Evolutionary conservation across 2,888 invertebrate species (phyloP).

Genomic region (Sinelater perroti): DNA sequence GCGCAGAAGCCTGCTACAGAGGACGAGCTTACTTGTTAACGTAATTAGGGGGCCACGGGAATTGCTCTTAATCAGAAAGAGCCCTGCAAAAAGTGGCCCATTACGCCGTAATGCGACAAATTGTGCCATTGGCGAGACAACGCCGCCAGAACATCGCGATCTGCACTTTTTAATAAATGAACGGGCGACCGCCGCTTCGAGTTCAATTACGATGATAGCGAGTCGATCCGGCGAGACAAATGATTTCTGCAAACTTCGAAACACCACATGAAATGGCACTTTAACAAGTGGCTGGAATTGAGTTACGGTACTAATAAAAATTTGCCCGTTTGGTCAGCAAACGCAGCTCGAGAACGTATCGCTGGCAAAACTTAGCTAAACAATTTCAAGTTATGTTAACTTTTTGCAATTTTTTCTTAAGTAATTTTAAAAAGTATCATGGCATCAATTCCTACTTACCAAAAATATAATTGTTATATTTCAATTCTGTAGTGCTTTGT

Average conservation of each 20-base stretch:
- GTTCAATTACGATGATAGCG: neutral
- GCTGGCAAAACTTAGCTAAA: too few species aligned
- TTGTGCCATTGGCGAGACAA: conserved; percentile 1
- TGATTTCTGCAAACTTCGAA: neutral
- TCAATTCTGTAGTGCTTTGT: too few species aligned
- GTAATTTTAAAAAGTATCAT: too few species aligned
- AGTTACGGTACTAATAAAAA: neutral
- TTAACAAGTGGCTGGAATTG: neutral
- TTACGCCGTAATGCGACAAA: conserved; percentile 12
- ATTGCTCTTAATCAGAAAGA: neutral
- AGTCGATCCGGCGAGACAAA: neutral
- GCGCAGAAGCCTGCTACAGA: too few species aligned
- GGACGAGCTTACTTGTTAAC: conserved; percentile 2
- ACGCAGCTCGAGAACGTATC: too few species aligned
- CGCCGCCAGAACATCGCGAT: neutral
- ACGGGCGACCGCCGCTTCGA: neutral
- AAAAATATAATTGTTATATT: too few species aligned
- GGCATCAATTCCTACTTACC: too few species aligned
- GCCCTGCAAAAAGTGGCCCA: conserved; percentile 2
- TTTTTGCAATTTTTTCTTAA: too few species aligned
- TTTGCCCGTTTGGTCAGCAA: neutral
- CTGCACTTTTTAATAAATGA: neutral
- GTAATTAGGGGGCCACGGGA: neutral
- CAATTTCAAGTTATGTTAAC: too few species aligned
- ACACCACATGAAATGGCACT: neutral